These are phyloP conservation scores for Darevskia mixta DNA, from an alignment of 2,797 vertebrate genomes.

Conservation along the genomic window DNA sequence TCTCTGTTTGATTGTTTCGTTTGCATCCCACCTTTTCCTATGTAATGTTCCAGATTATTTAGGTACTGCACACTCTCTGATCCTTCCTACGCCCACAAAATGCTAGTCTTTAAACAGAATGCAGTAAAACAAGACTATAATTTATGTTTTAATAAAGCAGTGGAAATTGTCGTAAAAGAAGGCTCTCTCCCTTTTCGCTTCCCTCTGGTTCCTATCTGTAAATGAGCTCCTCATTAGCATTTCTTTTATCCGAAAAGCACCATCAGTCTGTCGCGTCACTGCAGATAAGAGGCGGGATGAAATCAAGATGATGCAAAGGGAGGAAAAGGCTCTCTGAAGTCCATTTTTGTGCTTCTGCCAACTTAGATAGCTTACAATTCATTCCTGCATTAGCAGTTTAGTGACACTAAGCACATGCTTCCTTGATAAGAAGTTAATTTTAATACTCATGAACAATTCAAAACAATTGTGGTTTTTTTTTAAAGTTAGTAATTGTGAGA, in stretches of 20 bases:
- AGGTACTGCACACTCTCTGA: neutral
- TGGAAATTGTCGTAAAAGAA: neutral
- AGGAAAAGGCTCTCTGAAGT: too few species aligned
- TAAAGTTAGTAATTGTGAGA: neutral
- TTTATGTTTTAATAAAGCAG: constrained; percentile 9
- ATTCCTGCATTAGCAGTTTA: neutral
- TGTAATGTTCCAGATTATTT: neutral
- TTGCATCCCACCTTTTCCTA: too few species aligned
- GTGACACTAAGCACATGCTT: neutral
- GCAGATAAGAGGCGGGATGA: neutral
- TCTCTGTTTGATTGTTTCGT: neutral
- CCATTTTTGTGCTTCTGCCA: neutral
- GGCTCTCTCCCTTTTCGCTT: neutral
- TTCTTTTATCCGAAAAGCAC: neutral
- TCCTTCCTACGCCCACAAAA: constrained; percentile 11
- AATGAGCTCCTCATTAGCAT: neutral
- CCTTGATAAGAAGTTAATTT: neutral
- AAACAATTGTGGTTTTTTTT: too few species aligned
- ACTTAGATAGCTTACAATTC: neutral
- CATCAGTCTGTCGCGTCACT: constrained; percentile 4
- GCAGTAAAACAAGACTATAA: neutral
- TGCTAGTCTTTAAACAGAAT: constrained; percentile 17
- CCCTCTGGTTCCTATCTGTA: neutral
- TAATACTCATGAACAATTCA: neutral
- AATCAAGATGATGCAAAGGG: neutral